Conservation (phyloP, 2,888 invertebrate genomes). For the Euphydryas editha region DNA sequence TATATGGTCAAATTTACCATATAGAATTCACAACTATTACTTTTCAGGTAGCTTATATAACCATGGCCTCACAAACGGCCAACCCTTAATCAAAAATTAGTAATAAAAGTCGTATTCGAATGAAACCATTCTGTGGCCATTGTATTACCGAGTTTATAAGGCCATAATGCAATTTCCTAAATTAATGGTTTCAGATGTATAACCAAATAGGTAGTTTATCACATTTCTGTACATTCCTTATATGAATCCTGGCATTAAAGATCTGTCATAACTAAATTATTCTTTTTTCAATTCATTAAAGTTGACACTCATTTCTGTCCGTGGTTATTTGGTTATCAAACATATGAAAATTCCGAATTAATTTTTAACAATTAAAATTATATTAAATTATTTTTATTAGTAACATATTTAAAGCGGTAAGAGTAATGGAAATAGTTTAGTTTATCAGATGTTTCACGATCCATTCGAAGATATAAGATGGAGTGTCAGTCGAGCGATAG, state of each 20-base stretch:
- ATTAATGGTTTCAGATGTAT: no score
- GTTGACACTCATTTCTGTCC: slow-evolving; percentile 53
- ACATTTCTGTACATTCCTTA: neutral
- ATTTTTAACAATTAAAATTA: slow-evolving; percentile 43
- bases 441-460: slow-evolving; percentile 59
- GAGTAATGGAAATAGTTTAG: slow-evolving; percentile 53
- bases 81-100: no score
- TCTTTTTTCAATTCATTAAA: slow-evolving; percentile 65
- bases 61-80: no score
- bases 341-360: slow-evolving; percentile 57
- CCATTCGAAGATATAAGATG: slow-evolving; percentile 63
- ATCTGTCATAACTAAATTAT: slow-evolving; percentile 36
- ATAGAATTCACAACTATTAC: no score
- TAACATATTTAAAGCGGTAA: slow-evolving; percentile 47
- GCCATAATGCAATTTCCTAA: no score
- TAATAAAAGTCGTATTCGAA: no score
- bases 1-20: no score
- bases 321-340: slow-evolving; percentile 61
- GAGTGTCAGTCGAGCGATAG: slow-evolving; percentile 74
- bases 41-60: no score
- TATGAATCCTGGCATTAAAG: slow-evolving; percentile 22
- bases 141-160: no score
- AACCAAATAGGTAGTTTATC: no score
- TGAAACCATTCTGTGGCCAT: no score
- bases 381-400: slow-evolving; percentile 40